These are phyloP conservation scores for Cancer borealis DNA, from an alignment of 2,888 invertebrate genomes.

Conservation along the genomic window DNA sequence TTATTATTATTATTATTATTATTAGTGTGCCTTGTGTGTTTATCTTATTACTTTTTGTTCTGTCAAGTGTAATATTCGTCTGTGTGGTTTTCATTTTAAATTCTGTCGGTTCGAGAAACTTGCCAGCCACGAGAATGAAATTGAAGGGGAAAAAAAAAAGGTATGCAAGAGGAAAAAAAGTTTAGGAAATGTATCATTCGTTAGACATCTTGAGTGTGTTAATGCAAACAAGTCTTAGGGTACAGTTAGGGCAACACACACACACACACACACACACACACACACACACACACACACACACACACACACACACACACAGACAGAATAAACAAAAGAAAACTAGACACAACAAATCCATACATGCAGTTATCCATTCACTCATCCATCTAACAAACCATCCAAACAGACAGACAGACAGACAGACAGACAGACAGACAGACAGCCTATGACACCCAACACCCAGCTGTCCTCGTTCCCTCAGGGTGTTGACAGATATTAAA, in stretches of 20 bases:
- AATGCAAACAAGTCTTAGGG: neutral
- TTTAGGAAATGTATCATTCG: too few relatives aligned
- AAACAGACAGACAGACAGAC: constrained; percentile 2
- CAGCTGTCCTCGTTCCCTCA: constrained; percentile 39
- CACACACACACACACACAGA: neutral
- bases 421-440: neutral
- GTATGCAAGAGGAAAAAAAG: neutral
- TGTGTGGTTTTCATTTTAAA: neutral
- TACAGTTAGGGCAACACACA: neutral
- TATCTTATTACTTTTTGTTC: neutral
- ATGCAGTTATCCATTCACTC: neutral
- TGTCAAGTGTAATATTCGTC: neutral
- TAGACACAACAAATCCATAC: neutral
- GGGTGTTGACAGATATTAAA: constrained; percentile 67
- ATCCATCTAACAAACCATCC: neutral
- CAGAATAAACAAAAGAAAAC: neutral
- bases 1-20: neutral
- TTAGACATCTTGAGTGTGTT: neutral
- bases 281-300: neutral
- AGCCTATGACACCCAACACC: constrained; percentile 60
- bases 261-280: constrained; percentile 6
- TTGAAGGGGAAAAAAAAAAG: neutral
- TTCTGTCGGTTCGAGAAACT: neutral
- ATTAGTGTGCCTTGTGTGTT: neutral
- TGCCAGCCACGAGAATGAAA: neutral